These are phyloP conservation scores for Anthopleura sola DNA, from an alignment of 64 coral and sea anemone species.

Conservation along the genomic window DNA sequence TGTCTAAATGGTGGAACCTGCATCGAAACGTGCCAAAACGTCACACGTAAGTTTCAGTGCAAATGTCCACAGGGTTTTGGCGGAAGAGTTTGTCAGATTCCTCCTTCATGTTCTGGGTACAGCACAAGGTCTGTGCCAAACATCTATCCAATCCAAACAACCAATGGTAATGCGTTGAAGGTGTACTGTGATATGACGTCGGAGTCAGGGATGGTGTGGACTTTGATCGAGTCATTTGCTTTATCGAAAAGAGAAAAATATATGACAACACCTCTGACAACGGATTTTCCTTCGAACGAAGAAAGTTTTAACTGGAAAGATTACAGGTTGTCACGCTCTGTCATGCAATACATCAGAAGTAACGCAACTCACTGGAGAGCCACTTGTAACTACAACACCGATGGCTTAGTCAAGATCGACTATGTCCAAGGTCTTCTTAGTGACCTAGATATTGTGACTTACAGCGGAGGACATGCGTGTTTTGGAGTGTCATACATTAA, in stretches of 20 bases:
- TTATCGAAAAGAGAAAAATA: conserved; percentile 27
- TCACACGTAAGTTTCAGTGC: background rate
- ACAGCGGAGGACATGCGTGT: background rate
- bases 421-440: conserved; percentile 27
- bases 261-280: conserved; percentile 9
- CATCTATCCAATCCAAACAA: background rate
- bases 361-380: conserved; percentile 53
- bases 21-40: background rate
- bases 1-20: conserved; percentile 44
- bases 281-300: conserved; percentile 25
- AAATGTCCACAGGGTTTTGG: background rate
- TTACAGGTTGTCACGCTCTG: conserved; percentile 40
- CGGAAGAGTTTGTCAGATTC: background rate
- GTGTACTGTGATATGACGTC: conserved; percentile 8
- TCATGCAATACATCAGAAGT: conserved; percentile 17
- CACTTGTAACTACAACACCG: conserved; percentile 55
- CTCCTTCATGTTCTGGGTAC: background rate
- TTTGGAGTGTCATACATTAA: background rate
- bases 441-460: conserved; percentile 32
- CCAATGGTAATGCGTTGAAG: background rate
- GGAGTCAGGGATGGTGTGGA: background rate
- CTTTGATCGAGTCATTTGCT: background rate
- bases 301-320: conserved; percentile 44
- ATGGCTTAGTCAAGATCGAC: conserved; percentile 46
- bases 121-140: background rate